Conservation (phyloP, 2,113 vertebrate species). For the Triplophysa dalaica region DNA sequence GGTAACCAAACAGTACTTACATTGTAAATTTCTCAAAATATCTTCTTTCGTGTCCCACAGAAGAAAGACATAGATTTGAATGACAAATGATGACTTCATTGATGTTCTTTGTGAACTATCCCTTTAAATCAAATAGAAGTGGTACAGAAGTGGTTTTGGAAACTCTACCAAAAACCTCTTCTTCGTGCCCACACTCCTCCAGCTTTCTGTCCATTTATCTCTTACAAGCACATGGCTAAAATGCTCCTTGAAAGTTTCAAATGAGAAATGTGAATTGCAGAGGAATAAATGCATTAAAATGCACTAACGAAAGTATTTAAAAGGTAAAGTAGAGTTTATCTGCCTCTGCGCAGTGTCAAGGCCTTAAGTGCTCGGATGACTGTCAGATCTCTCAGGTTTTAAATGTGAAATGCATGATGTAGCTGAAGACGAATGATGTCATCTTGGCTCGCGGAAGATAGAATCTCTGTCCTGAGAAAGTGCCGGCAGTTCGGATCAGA, state of each 20-base stretch:
- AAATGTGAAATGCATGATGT: slow-evolving; percentile 52
- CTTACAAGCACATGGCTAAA: slow-evolving; percentile 8
- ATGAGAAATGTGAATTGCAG: not conserved
- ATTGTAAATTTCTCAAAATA: too few species aligned
- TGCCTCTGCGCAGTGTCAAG: not conserved
- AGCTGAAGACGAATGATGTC: slow-evolving; percentile 48
- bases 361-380: slow-evolving; percentile 38
- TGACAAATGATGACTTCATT: too few species aligned
- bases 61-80: too few species aligned
- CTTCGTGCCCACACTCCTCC: slow-evolving; percentile 29
- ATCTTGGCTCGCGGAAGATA: slow-evolving; percentile 25
- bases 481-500: slow-evolving; percentile 39
- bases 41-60: too few species aligned
- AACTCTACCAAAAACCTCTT: too few species aligned
- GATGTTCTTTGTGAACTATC: too few species aligned
- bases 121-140: too few species aligned
- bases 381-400: slow-evolving; percentile 41
- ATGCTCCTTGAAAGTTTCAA: slow-evolving; percentile 10
- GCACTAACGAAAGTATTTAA: not conserved
- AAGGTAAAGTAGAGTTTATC: slow-evolving; percentile 7
- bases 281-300: slow-evolving; percentile 1
- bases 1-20: too few species aligned
- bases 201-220: not conserved
- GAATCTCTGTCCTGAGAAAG: slow-evolving; percentile 36
- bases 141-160: too few species aligned